phyloP scores from a whole-genome alignment of 2,113 vertebrate species.

The Gracilinanus agilis region DNA sequence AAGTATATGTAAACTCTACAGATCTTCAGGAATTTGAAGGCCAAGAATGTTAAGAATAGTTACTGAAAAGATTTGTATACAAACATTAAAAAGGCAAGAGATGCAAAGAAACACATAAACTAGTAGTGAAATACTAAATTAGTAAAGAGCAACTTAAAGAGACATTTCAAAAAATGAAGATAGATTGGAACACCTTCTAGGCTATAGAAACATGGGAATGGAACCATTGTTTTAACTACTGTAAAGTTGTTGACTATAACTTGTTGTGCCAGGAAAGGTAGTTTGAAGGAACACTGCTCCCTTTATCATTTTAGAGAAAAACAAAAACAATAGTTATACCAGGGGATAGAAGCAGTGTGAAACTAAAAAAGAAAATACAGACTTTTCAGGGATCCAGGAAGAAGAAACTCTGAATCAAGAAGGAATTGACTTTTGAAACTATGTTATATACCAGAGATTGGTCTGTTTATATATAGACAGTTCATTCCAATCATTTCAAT shows the following conservation, averaged over 20 bases:
- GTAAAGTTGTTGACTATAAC: background rate
- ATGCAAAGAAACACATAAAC: background rate
- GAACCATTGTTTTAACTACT: background rate
- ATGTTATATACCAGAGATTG: background rate
- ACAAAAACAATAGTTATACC: background rate
- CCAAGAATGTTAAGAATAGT: background rate
- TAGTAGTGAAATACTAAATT: background rate
- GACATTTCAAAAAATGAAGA: background rate
- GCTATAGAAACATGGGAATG: background rate
- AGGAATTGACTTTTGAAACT: background rate
- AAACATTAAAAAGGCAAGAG: background rate
- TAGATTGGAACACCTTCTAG: background rate
- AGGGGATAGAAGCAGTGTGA: background rate
- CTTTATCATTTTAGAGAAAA: background rate
- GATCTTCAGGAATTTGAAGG: background rate
- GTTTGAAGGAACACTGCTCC: background rate
- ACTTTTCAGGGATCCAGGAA: background rate
- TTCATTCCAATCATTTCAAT: background rate
- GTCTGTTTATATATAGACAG: background rate
- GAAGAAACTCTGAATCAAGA: background rate
- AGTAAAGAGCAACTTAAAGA: background rate
- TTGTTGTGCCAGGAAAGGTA: background rate
- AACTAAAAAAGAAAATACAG: background rate
- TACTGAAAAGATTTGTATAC: background rate
- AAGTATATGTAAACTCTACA: no score